Evolutionary conservation across 2,113 vertebrate genomes (phyloP).

Genomic region (Lepisosteus oculatus): DNA sequence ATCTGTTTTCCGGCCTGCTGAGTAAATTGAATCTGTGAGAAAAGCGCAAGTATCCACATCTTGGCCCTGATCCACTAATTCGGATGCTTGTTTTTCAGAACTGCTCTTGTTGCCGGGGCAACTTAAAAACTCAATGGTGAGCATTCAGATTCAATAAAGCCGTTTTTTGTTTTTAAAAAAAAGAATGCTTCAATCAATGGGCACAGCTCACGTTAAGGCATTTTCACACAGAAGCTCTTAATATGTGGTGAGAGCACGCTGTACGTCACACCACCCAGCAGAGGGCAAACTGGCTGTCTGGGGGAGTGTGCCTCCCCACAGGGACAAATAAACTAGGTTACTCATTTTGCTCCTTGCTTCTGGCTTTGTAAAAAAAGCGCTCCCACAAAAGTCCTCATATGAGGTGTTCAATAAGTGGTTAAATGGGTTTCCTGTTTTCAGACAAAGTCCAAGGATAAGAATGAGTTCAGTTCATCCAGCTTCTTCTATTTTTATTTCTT

Average conservation of each 20-base stretch:
- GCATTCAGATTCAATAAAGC: slow-evolving; percentile 21
- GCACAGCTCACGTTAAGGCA: neutral
- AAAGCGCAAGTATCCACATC: slow-evolving; percentile 10
- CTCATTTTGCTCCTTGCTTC: too few species aligned
- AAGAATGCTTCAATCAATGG: neutral
- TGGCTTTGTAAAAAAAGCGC: too few species aligned
- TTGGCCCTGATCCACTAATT: slow-evolving; percentile 16
- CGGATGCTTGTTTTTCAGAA: slow-evolving; percentile 4
- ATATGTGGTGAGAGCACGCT: neutral
- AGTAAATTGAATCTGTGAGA: slow-evolving; percentile 7
- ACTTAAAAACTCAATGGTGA: slow-evolving; percentile 21
- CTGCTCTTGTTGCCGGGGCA: slow-evolving; percentile 25
- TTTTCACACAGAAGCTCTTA: neutral
- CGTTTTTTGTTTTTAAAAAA: slow-evolving; percentile 12
- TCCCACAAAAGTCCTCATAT: too few species aligned
- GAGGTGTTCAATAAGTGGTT: too few species aligned
- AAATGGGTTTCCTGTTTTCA: too few species aligned
- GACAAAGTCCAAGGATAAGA: too few species aligned
- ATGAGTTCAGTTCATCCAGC: too few species aligned
- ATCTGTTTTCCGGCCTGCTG: slow-evolving; percentile 10
- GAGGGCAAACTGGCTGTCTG: rapidly evolving
- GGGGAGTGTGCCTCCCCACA: too few species aligned
- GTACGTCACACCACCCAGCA: rapidly evolving
- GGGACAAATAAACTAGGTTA: too few species aligned
- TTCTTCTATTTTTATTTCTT: too few species aligned